Evolutionary conservation across 2,113 vertebrate genomes (phyloP).

Genomic region (Malurus alboscapulatus): DNA sequence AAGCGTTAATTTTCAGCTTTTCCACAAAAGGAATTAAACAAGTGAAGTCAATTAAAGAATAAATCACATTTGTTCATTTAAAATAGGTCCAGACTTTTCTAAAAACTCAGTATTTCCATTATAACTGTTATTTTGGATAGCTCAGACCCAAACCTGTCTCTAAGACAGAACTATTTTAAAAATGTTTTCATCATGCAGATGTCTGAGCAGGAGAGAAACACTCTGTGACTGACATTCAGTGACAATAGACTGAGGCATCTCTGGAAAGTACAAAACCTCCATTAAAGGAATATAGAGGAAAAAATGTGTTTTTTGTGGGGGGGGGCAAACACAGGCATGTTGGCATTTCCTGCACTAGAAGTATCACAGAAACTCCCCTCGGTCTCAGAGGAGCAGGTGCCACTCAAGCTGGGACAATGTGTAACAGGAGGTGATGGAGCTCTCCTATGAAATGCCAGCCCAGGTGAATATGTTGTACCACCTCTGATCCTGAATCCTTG

Average conservation of each 20-base stretch:
- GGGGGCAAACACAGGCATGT: neutral
- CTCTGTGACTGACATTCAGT: neutral
- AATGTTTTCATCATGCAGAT: neutral
- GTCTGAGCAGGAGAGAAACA: neutral
- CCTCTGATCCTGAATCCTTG: neutral
- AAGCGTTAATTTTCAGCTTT: slow-evolving; percentile 2
- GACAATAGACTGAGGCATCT: neutral
- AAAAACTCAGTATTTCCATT: neutral
- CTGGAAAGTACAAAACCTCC: neutral
- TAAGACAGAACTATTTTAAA: neutral
- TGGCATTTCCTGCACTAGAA: neutral
- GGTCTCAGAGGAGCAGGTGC: neutral
- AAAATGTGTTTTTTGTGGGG: neutral
- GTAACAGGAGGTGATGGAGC: neutral
- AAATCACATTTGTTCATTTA: neutral
- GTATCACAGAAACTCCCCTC: neutral
- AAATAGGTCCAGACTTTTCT: neutral
- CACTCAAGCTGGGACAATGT: rapidly evolving
- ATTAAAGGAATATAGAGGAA: neutral
- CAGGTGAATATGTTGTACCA: neutral
- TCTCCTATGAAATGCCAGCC: neutral
- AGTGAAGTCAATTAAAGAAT: neutral
- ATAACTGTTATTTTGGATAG: neutral
- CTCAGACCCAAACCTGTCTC: neutral
- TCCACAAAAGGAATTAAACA: neutral